These are phyloP conservation scores for Euglossa dilemma DNA, from an alignment of 1,140 invertebrate species.

Conservation along the genomic window DNA sequence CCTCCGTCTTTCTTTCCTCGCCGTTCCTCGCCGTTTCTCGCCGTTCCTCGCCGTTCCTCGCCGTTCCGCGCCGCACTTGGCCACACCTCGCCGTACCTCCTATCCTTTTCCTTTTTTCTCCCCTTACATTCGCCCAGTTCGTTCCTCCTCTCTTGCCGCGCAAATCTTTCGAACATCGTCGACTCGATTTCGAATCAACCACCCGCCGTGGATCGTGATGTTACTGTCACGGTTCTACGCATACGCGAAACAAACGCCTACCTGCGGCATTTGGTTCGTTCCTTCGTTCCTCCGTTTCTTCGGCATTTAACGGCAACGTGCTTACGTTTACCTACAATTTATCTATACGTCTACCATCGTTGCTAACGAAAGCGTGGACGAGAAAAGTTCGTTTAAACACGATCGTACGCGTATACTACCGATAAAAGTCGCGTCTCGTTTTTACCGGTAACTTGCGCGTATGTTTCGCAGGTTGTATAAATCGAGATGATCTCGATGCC, in stretches of 20 bases:
- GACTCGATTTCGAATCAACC: slow-evolving; percentile 27
- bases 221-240: not conserved
- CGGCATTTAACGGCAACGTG: not conserved
- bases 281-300: no score
- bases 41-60: not conserved
- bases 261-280: not conserved
- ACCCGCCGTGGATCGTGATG: slow-evolving; percentile 21
- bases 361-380: no score
- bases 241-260: not conserved
- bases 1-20: slow-evolving; percentile 42
- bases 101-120: not conserved
- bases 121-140: slow-evolving; percentile 28
- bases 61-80: not conserved
- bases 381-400: not conserved
- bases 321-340: no score
- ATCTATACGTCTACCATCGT: not conserved
- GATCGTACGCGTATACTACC: not conserved
- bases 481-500: not conserved
- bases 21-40: no score
- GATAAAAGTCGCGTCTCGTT: not conserved
- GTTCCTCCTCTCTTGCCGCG: slow-evolving; percentile 36
- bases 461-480: slow-evolving; percentile 6
- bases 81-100: not conserved
- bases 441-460: not conserved
- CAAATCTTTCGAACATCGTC: slow-evolving; percentile 19